phyloP scores from a whole-genome alignment of 2,113 vertebrate species.

The Petaurus breviceps region DNA sequence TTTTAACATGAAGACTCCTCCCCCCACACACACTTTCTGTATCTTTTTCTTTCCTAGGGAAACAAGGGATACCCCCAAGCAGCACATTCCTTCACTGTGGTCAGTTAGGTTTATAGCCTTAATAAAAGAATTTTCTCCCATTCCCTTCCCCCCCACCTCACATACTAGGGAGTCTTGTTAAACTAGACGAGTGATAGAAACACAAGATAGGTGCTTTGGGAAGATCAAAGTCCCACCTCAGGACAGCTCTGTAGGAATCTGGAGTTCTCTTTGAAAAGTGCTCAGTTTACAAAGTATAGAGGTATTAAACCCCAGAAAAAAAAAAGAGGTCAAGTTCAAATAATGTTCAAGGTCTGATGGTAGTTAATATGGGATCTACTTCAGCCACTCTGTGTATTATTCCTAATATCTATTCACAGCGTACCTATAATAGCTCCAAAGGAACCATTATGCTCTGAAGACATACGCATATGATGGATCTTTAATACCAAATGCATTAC shows the following conservation, averaged over 20 bases:
- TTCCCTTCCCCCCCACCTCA: conserved; percentile 3
- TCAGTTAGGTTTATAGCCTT: conserved; percentile 84
- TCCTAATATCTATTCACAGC: conserved; percentile 70
- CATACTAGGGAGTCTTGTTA: conserved; percentile 82
- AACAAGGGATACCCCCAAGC: conserved; percentile 67
- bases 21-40: conserved; percentile 20
- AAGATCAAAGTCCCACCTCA: conserved; percentile 84
- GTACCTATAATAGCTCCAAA: conserved; percentile 63
- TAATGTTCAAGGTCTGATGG: conserved; percentile 70
- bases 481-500: conserved; percentile 36
- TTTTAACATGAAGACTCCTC: conserved; percentile 77
- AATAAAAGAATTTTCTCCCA: conserved; percentile 81
- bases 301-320: conserved; percentile 76
- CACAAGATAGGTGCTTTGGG: conserved; percentile 83
- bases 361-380: conserved; percentile 71
- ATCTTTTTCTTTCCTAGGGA: conserved; percentile 55
- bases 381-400: conserved; percentile 71
- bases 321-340: conserved; percentile 66
- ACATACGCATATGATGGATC: conserved; percentile 13
- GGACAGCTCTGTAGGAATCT: conserved; percentile 81
- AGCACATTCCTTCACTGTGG: conserved; percentile 76
- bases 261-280: conserved; percentile 79
- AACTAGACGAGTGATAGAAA: conserved; percentile 85
- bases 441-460: conserved; percentile 70
- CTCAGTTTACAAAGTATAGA: conserved; percentile 80